A percentile compares a stretch with the other conserved stretches of the same genome.
Conservation (phyloP, 2,113 vertebrate genomes). For the Stercorarius parasiticus region DNA sequence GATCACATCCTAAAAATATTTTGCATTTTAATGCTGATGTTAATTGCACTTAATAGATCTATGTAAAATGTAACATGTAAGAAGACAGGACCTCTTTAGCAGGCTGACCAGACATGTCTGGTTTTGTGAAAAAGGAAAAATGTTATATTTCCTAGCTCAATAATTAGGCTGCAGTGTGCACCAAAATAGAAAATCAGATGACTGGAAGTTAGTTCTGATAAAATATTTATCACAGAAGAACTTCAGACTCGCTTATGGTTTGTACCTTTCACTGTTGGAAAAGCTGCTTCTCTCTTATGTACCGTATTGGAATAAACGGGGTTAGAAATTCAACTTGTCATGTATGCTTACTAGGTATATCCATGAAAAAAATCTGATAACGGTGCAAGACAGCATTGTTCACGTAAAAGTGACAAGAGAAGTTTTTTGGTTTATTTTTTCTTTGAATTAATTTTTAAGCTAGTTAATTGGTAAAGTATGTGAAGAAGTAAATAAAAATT, state of each 20-base stretch:
- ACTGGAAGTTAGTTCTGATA: neutral
- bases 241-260: neutral
- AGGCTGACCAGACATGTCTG: neutral
- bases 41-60: neutral
- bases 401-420: neutral
- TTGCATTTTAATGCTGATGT: neutral
- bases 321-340: neutral
- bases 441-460: neutral
- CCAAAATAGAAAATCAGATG: neutral
- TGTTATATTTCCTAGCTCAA: neutral
- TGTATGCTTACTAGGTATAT: neutral
- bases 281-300: neutral
- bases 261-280: neutral
- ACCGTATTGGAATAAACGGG: neutral
- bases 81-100: neutral
- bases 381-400: neutral
- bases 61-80: neutral
- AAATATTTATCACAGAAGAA: neutral
- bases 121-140: neutral
- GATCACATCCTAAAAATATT: neutral
- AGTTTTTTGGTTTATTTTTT: too few relatives aligned
- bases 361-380: neutral
- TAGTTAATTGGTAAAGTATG: neutral
- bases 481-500: neutral
- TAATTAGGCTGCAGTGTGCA: neutral